Conservation (phyloP, 2,113 vertebrate species). For the Platysternon megacephalum region DNA sequence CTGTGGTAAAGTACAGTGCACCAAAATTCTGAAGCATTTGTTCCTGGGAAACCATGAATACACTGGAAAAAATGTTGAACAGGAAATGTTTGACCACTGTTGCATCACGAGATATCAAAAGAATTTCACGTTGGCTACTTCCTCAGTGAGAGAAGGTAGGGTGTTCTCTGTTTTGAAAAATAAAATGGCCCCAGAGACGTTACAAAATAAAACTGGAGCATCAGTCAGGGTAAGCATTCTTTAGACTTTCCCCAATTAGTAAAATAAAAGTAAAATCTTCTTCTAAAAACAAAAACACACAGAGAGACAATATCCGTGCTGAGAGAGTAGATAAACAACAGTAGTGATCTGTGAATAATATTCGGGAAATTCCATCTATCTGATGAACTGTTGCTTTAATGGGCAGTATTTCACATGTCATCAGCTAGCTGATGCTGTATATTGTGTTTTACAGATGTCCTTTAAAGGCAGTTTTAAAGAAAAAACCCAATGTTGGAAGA, state of each 20-base stretch:
- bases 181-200: slow-evolving; percentile 20
- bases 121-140: slow-evolving; percentile 77
- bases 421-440: slow-evolving; percentile 55
- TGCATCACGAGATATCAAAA: slow-evolving; percentile 80
- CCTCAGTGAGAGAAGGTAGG: slow-evolving; percentile 45
- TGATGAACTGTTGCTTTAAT: slow-evolving; percentile 82
- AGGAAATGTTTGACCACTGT: slow-evolving; percentile 81
- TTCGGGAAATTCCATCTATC: slow-evolving; percentile 85
- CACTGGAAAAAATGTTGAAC: slow-evolving; percentile 64
- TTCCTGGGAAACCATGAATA: slow-evolving; percentile 68
- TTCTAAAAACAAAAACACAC: neutral
- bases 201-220: slow-evolving; percentile 1
- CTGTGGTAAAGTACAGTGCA: slow-evolving; percentile 45
- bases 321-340: slow-evolving; percentile 75
- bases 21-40: slow-evolving; percentile 60
- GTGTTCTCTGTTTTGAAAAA: neutral
- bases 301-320: neutral
- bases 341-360: slow-evolving; percentile 56
- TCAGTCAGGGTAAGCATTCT: neutral
- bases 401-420: slow-evolving; percentile 76
- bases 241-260: slow-evolving; percentile 23
- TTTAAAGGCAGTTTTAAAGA: slow-evolving; percentile 51
- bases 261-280: slow-evolving; percentile 37
- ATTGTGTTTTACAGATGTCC: slow-evolving; percentile 47
- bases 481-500: slow-evolving; percentile 8